phyloP scores from a whole-genome alignment of 2,888 invertebrate genomes.

The Stegana nigrithorax region DNA sequence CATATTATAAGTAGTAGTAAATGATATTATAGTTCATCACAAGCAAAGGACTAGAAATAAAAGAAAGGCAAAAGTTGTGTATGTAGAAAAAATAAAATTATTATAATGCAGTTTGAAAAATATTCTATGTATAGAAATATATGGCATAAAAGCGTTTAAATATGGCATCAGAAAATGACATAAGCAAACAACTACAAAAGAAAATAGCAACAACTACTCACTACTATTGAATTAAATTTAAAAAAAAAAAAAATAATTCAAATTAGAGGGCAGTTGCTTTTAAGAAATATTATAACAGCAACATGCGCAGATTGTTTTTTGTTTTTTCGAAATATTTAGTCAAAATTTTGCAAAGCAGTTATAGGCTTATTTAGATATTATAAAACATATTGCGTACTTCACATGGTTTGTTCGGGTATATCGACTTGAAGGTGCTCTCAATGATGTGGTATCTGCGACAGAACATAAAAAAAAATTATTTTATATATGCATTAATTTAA shows the following conservation, averaged over 20 bases:
- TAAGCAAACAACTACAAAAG: no score
- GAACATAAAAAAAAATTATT: background rate
- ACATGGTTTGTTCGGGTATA: conserved; percentile 66
- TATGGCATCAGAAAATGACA: background rate
- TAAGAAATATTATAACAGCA: no score
- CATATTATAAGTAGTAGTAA: conserved; percentile 42
- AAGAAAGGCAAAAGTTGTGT: conserved; percentile 54
- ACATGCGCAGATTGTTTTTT: no score
- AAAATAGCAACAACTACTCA: background rate
- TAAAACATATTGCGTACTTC: conserved; percentile 68
- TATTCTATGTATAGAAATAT: no score
- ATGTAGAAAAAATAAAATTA: conserved; percentile 36
- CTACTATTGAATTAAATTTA: background rate
- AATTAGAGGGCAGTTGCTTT: background rate
- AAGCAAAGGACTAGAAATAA: conserved; percentile 59
- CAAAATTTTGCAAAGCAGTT: conserved; percentile 28
- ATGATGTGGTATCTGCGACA: conserved; percentile 64
- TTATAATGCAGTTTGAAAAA: background rate
- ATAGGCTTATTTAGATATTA: conserved; percentile 49
- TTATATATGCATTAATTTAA: background rate
- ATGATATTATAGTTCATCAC: conserved; percentile 42
- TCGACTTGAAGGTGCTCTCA: conserved; percentile 65
- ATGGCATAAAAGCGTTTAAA: background rate
- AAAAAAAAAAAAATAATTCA: background rate
- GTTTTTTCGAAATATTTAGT: conserved; percentile 21